phyloP scores from a whole-genome alignment of 2,113 vertebrate species.

The Mesembrinibis cayennensis region DNA sequence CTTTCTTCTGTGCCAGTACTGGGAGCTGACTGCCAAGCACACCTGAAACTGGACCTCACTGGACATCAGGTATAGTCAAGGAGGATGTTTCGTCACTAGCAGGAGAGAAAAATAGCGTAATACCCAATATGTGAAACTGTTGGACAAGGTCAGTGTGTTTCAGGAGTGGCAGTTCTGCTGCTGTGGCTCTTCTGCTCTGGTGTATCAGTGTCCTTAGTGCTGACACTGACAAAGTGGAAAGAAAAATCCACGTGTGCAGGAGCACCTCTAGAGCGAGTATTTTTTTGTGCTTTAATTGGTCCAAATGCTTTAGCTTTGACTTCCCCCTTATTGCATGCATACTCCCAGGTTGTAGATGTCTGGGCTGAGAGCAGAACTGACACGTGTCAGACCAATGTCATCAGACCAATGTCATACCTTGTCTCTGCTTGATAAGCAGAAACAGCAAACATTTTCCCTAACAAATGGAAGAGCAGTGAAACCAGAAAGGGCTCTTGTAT shows the following conservation, averaged over 20 bases:
- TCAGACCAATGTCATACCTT: not conserved
- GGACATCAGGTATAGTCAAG: rapidly evolving
- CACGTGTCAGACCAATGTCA: rapidly evolving
- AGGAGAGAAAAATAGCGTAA: rapidly evolving
- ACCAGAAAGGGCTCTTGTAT: not conserved
- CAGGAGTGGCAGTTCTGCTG: not conserved
- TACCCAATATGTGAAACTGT: rapidly evolving
- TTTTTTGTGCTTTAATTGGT: too few species aligned
- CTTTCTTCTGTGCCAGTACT: not conserved
- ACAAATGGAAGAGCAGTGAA: not conserved
- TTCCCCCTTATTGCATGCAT: too few species aligned
- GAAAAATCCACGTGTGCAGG: not conserved
- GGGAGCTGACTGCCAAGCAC: not conserved
- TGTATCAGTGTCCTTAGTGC: not conserved
- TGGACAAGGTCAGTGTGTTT: not conserved
- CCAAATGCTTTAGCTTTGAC: not conserved
- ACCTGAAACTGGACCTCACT: not conserved
- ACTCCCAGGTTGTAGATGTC: too few species aligned
- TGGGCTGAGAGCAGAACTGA: not conserved
- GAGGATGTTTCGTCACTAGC: not conserved
- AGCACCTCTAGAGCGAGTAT: not conserved
- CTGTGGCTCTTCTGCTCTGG: not conserved
- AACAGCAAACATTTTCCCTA: not conserved
- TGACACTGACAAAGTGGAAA: not conserved
- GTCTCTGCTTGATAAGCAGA: not conserved